These are phyloP conservation scores for Motacilla alba DNA, from an alignment of 2,113 vertebrate genomes.

Conservation along the genomic window DNA sequence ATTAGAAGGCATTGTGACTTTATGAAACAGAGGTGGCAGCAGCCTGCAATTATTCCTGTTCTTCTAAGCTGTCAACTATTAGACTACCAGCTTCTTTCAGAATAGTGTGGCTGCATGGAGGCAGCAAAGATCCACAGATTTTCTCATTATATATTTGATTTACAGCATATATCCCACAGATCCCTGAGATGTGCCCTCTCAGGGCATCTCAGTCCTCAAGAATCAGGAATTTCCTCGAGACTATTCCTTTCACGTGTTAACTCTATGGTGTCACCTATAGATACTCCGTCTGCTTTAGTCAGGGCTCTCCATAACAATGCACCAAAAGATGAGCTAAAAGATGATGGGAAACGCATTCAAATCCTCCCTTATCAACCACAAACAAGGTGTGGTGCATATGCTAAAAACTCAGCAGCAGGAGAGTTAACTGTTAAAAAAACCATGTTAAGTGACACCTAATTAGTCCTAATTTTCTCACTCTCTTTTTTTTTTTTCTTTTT, in stretches of 20 bases:
- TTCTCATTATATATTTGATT: background rate
- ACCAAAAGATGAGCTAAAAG: background rate
- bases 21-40: background rate
- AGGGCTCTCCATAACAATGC: background rate
- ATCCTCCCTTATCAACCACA: background rate
- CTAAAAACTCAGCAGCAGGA: background rate
- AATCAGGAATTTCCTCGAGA: background rate
- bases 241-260: background rate
- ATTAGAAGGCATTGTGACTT: background rate
- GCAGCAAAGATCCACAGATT: background rate
- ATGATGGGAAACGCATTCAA: background rate
- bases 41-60: background rate
- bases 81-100: background rate
- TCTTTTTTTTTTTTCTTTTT: accelerated
- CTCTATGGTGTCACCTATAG: background rate
- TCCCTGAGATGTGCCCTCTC: background rate
- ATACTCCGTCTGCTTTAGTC: background rate
- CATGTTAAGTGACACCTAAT: background rate
- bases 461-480: background rate
- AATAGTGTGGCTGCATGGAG: background rate
- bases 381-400: background rate
- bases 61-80: background rate
- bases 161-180: background rate
- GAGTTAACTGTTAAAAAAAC: background rate
- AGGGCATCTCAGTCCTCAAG: background rate